Conservation (phyloP, 2,888 invertebrate genomes). For the Cheilosia pagana region DNA sequence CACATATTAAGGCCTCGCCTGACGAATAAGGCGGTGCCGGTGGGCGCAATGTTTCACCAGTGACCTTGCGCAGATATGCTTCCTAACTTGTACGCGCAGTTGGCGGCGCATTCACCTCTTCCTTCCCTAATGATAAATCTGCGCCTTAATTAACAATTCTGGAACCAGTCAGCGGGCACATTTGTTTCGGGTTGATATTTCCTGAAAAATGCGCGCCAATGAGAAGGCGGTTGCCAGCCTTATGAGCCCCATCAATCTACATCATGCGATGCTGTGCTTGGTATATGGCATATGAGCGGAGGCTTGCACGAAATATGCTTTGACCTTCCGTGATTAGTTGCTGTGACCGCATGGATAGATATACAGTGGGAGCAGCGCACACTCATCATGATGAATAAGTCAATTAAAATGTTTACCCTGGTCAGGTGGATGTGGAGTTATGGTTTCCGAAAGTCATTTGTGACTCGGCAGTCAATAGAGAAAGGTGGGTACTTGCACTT, state of each 20-base stretch:
- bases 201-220: constrained; percentile 56
- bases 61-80: constrained; percentile 60
- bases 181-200: constrained; percentile 69
- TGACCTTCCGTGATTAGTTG: constrained; percentile 67
- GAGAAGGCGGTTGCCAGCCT: constrained; percentile 64
- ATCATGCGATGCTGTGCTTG: constrained; percentile 50
- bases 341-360: constrained; percentile 8
- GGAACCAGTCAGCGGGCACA: constrained; percentile 65
- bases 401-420: constrained; percentile 66
- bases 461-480: not conserved
- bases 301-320: constrained; percentile 51
- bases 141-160: constrained; percentile 60
- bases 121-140: constrained; percentile 63
- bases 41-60: constrained; percentile 2
- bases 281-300: constrained; percentile 1
- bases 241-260: constrained; percentile 69
- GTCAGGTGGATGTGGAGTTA: constrained; percentile 21
- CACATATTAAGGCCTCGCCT: constrained; percentile 52
- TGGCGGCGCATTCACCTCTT: constrained; percentile 58
- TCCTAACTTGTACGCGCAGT: constrained; percentile 27
- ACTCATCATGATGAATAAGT: constrained; percentile 59
- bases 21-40: constrained; percentile 2
- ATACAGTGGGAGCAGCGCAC: constrained; percentile 1
- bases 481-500: too few relatives aligned
- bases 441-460: constrained; percentile 1